Percentiles rank a stretch among this genome's conserved stretches.
Conservation (phyloP, 2,888 invertebrate species). For the Hydroisotoma schaefferi region DNA sequence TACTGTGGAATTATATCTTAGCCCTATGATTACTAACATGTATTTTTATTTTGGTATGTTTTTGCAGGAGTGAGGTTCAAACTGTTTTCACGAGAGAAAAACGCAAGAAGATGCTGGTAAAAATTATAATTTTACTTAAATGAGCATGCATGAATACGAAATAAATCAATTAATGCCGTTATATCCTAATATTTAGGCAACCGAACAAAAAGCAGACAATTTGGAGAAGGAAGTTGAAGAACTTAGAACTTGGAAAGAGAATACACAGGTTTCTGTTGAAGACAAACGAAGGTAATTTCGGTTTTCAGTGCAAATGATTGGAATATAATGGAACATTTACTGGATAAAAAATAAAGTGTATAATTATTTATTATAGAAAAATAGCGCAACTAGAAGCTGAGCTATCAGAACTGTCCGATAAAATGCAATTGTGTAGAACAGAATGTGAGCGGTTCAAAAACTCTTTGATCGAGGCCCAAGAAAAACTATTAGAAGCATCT, state of each 20-base stretch:
- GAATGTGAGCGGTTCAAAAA: conserved; percentile 42
- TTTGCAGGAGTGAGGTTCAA: conserved; percentile 44
- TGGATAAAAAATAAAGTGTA: conserved; percentile 10
- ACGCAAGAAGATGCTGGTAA: conserved; percentile 38
- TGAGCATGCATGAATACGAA: background rate
- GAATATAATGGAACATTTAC: background rate
- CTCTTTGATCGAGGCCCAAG: conserved; percentile 40
- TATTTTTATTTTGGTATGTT: conserved; percentile 1
- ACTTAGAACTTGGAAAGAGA: conserved; percentile 19
- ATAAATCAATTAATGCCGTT: background rate
- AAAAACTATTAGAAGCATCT: conserved; percentile 32
- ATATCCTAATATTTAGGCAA: conserved; percentile 20
- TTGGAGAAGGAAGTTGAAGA: conserved; percentile 29
- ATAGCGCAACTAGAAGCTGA: conserved; percentile 38
- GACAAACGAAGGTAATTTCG: conserved; percentile 23
- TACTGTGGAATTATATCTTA: background rate
- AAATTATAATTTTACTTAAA: background rate
- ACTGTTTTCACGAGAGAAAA: conserved; percentile 45
- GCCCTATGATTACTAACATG: background rate
- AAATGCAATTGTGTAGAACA: conserved; percentile 30
- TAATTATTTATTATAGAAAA: conserved; percentile 19
- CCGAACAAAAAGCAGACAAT: conserved; percentile 29
- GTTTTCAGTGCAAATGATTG: background rate
- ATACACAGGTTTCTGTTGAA: conserved; percentile 19
- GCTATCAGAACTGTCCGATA: conserved; percentile 29